Conservation (phyloP, 2,113 vertebrate species). For the Datnioides undecimradiatus region DNA sequence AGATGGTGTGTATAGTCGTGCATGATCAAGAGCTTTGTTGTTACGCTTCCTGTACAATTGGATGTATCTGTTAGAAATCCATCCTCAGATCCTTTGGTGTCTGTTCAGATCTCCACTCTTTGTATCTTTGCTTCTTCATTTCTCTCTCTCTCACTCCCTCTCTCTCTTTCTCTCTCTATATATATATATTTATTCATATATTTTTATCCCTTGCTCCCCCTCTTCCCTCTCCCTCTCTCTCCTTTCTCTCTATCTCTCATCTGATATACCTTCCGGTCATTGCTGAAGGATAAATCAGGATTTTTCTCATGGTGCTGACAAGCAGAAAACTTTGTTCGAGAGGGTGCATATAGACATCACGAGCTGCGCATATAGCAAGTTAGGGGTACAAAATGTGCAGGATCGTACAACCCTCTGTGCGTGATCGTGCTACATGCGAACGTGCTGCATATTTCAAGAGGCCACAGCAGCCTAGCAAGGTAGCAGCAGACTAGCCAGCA, state of each 20-base stretch:
- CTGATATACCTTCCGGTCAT: constrained; percentile 65
- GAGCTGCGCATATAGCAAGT: constrained; percentile 24
- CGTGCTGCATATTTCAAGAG: constrained; percentile 30
- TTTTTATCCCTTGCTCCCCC: constrained; percentile 2
- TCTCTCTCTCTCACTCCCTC: constrained; percentile 34
- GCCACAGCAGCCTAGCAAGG: constrained; percentile 5
- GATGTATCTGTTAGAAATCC: constrained; percentile 42
- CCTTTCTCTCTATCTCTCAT: constrained; percentile 46
- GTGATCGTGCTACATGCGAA: constrained; percentile 1
- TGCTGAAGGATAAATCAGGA: constrained; percentile 72
- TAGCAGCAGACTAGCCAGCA: constrained; percentile 19
- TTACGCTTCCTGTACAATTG: constrained; percentile 38
- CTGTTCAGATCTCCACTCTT: constrained; percentile 32
- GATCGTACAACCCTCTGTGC: constrained; percentile 22
- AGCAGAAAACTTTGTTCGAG: constrained; percentile 71
- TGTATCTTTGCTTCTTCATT: constrained; percentile 46
- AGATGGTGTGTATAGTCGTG: constrained; percentile 56
- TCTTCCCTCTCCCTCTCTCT: constrained; percentile 2
- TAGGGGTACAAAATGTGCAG: constrained; percentile 33
- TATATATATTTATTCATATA: constrained; percentile 3
- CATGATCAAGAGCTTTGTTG: constrained; percentile 55
- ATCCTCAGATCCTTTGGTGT: constrained; percentile 39
- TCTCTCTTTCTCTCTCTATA: constrained; percentile 24
- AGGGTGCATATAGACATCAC: constrained; percentile 37
- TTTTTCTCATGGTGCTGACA: constrained; percentile 70